phyloP scores from a whole-genome alignment of 2,888 invertebrate species.

The Lucinisca nassula region DNA sequence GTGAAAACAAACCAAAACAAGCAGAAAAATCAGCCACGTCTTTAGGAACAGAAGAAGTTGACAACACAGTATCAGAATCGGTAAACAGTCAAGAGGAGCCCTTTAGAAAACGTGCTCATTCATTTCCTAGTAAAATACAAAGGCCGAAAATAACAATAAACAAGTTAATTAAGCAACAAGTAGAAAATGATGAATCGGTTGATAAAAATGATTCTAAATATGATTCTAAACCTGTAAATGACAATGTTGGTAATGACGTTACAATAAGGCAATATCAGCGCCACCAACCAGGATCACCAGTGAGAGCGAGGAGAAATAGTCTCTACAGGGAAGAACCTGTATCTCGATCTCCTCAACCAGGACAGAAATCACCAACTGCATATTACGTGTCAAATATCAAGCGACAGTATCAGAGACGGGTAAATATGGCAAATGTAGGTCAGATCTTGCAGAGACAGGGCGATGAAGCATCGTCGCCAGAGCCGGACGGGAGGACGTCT shows the following conservation, averaged over 20 bases:
- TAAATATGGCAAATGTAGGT: not conserved
- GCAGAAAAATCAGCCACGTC: not conserved
- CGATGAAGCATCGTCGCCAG: not conserved
- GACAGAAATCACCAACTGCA: not conserved
- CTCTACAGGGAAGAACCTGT: not conserved
- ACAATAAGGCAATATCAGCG: not conserved
- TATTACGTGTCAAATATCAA: not conserved
- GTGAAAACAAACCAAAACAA: not conserved
- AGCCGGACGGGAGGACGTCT: slow-evolving; percentile 22
- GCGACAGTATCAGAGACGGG: not conserved
- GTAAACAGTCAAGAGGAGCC: slow-evolving; percentile 10
- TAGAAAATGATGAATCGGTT: not conserved
- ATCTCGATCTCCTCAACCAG: not conserved
- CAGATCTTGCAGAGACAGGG: not conserved
- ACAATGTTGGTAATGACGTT: not conserved
- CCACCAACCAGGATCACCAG: not conserved
- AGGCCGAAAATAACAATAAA: slow-evolving; percentile 30
- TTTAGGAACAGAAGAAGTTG: not conserved
- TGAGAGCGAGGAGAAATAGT: not conserved
- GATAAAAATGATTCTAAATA: not conserved
- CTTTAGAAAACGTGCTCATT: slow-evolving; percentile 62
- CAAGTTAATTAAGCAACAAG: slow-evolving; percentile 15
- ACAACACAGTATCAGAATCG: not conserved
- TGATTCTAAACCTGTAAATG: not conserved
- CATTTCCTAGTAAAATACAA: slow-evolving; percentile 61